Base-by-base conservation (phyloP, 1,140 invertebrate species). In the Monochamus saltuarius region DNA sequence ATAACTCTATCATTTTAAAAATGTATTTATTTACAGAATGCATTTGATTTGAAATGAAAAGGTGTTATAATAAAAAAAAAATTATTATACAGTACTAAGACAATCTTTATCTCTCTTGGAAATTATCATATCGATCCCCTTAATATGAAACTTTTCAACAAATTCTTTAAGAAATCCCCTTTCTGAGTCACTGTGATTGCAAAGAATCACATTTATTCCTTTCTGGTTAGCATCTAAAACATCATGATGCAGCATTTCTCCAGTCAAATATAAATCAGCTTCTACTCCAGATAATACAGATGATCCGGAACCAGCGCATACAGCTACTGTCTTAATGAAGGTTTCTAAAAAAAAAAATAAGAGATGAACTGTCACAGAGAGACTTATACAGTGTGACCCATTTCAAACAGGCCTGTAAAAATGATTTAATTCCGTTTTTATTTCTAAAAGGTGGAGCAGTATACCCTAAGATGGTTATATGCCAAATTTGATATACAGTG, bases 221-320 rank as follows among this genome's bases (percentile, higher is more conserved):
- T 80, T 81, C 68, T 94, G 90, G 14, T 85, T 83, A 1, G 89
- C 90, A 70, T 98, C 91, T n/a, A 98, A 78, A 0, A 98, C 75
- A 54, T 97, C 95, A 73, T 98, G 96, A 79, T 99, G 96, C 4
- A 89, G 84, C 95, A 98, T 97, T 82, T 98, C 96, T 13, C 96
- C 86, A 6, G 95, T 97, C 2, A 98, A 74, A 68, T 89, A 92
- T 0, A 98, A 76, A 79, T 97, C 93, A 8, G 89, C 90, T 22
- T 76, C 56, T 0, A 87, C 78, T 16, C 83, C 84, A 64, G 84
- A 85, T 2, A 98, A 77, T 11, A 95, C 79, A 1, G 88, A 89
- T 7, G 79, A 77, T 7, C 96, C 95, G 6, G 94, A 92, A 0
- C 96, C 96, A 45, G 94, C 94, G 79, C 95, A 97, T 0, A 97